These are phyloP conservation scores for Actinia equina DNA, from an alignment of 64 coral and sea anemone species.

Conservation along the genomic window DNA sequence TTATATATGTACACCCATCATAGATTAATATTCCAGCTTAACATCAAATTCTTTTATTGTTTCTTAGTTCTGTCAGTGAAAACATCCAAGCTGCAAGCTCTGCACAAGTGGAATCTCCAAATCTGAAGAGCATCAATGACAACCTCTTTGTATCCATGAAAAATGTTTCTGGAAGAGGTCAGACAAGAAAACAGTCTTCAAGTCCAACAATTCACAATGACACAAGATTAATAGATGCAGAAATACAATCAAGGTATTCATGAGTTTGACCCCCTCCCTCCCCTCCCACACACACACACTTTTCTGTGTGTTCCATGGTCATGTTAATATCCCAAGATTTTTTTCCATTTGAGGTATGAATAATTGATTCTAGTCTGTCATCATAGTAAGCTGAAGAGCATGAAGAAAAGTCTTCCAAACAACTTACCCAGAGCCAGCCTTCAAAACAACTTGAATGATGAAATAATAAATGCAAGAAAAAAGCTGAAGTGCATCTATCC, in stretches of 20 bases:
- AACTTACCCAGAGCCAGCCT: background rate
- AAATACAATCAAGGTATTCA: background rate
- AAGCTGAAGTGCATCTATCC: slow-evolving; percentile 7
- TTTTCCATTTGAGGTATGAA: background rate
- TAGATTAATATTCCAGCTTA: no score
- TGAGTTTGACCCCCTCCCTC: no score
- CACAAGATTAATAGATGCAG: background rate
- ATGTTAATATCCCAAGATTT: no score
- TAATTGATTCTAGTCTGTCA: background rate
- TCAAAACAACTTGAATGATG: slow-evolving; percentile 7
- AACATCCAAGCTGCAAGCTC: background rate
- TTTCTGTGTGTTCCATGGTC: no score
- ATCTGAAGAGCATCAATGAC: background rate
- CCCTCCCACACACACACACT: no score
- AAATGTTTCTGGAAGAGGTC: slow-evolving; percentile 5
- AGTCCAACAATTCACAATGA: background rate
- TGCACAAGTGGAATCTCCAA: background rate
- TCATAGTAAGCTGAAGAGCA: background rate
- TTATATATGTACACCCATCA: no score
- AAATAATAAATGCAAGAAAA: slow-evolving; percentile 17
- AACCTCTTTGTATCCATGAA: background rate
- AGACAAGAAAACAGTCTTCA: background rate
- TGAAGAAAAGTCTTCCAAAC: background rate
- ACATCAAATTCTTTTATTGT: background rate
- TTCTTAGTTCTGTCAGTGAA: background rate